A percentile compares a stretch with the other conserved stretches of the same genome.
These are phyloP conservation scores for Arrhopalites spinosus DNA, from an alignment of 2,888 invertebrate genomes.

Conservation along the genomic window DNA sequence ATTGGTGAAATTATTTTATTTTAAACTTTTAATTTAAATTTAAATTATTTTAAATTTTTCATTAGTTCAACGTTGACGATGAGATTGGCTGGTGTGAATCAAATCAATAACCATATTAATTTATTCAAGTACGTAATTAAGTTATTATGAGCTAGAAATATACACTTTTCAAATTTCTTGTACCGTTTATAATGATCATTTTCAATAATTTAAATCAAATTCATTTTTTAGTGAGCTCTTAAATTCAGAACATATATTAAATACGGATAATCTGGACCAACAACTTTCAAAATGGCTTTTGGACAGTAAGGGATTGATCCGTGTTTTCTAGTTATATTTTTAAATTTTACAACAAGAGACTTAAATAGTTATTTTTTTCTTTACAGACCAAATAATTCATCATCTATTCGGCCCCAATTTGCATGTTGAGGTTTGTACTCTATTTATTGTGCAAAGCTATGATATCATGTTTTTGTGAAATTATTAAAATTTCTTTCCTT, in stretches of 20 bases:
- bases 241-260: slow-evolving; percentile 83
- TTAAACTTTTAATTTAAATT: too few relatives aligned
- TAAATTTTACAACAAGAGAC: too few relatives aligned
- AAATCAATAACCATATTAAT: slow-evolving; percentile 92
- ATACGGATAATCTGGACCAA: slow-evolving; percentile 82
- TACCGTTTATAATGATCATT: too few relatives aligned
- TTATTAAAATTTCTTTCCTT: too few relatives aligned
- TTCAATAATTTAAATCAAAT: too few relatives aligned
- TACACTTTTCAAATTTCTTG: too few relatives aligned
- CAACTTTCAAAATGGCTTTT: slow-evolving; percentile 87
- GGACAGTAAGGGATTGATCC: too few relatives aligned
- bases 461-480: background rate
- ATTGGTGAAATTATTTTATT: too few relatives aligned
- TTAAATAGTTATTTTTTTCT: too few relatives aligned
- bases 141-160: too few relatives aligned
- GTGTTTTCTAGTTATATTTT: too few relatives aligned
- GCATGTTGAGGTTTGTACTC: slow-evolving; percentile 78
- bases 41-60: slow-evolving; percentile 62
- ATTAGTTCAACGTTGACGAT: slow-evolving; percentile 92
- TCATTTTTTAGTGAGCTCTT: slow-evolving; percentile 89
- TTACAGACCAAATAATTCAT: slow-evolving; percentile 85
- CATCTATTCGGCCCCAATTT: slow-evolving; percentile 96
- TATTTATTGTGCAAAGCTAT: background rate
- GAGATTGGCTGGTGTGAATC: slow-evolving; percentile 89
- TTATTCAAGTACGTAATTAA: too few relatives aligned